Base-by-base conservation (phyloP, 2,888 invertebrate genomes). In the Cerastis leucographa region DNA sequence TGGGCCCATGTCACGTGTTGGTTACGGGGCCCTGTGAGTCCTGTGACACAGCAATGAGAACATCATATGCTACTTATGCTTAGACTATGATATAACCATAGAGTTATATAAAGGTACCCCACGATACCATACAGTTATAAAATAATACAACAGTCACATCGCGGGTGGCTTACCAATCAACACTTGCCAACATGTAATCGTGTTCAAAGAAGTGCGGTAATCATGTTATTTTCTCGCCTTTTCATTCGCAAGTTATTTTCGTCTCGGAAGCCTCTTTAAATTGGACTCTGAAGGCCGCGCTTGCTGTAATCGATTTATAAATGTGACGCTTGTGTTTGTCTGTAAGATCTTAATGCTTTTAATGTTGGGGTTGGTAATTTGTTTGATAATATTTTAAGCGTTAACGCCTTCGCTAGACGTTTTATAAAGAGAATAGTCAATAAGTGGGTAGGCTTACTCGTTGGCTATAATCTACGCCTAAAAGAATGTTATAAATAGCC, bases 211-310 rank as follows among this genome's bases (percentile, higher is more conserved):
- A 59, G 56, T 72, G 64, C 49, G 62, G 25, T 84, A 76, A 84
- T 78, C 74, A 74, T 78, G 61, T 84, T 71, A 70, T 77, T 51
- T 71, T 70, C 68, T 71, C 61, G 74, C 72, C 70, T 74, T 80
- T 78, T 61, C 62, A 70, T 78, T 56, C 68, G 56, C 51, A 25
- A 73, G 59, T 51, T 79, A 71, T 72, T 84, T 80, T 71, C 68
- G 70, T 84, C 56, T 64, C 6, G 35, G 69, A 67, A 76, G 59
- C 25, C 22, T 54, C 51, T 66, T 72, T 51, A 62, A 80, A 74
- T 76, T 59, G 29, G 14, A 25, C 14, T 64, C 25, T n/a, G 62
- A 68, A 74, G 59, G 70, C 11, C 17, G 46, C 29, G 22, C 42
- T 69, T 65, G 64, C 35, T 56, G 22, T 70, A 73, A 72, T 80